Percentiles rank a stretch among this genome's conserved stretches.
These are phyloP conservation scores for Sesia bembeciformis DNA, from an alignment of 2,888 invertebrate species.

Conservation along the genomic window DNA sequence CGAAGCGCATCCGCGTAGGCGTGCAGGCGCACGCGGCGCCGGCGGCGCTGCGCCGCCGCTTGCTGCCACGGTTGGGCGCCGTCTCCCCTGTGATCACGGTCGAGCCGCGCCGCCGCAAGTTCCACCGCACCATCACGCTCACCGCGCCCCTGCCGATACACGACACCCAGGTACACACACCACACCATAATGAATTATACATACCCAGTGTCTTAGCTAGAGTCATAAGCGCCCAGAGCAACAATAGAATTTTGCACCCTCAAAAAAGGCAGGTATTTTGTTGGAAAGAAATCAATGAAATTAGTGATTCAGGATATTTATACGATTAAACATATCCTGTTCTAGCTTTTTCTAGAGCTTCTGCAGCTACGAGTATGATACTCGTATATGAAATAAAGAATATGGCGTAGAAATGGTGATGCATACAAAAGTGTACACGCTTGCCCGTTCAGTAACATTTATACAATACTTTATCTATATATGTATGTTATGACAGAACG, in stretches of 20 bases:
- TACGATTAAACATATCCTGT: too few species aligned
- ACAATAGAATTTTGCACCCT: too few species aligned
- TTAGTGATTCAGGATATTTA: too few species aligned
- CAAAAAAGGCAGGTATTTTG: too few species aligned
- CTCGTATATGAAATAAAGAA: too few species aligned
- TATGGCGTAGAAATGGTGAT: too few species aligned
- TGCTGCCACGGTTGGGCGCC: conserved; percentile 96
- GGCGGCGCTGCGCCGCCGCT: conserved; percentile 86
- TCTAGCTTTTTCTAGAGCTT: too few species aligned
- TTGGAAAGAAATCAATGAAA: too few species aligned
- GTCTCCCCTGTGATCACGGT: conserved; percentile 99
- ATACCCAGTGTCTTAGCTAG: too few species aligned
- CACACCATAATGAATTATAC: not conserved
- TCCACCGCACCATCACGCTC: conserved; percentile 98
- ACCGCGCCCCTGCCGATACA: conserved; percentile 86
- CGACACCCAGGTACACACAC: conserved; percentile 9
- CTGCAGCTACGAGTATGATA: too few species aligned
- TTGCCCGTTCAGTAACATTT: not conserved
- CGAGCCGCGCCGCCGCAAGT: conserved; percentile 97
- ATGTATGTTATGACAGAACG: conserved; percentile 20
- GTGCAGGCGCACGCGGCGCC: conserved; percentile 97
- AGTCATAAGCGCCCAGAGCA: too few species aligned
- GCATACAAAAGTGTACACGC: too few species aligned
- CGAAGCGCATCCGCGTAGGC: conserved; percentile 99
- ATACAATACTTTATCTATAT: not conserved